Evolutionary conservation across 1,140 invertebrate genomes (phyloP).

Genomic region (Apolygus lucorum): DNA sequence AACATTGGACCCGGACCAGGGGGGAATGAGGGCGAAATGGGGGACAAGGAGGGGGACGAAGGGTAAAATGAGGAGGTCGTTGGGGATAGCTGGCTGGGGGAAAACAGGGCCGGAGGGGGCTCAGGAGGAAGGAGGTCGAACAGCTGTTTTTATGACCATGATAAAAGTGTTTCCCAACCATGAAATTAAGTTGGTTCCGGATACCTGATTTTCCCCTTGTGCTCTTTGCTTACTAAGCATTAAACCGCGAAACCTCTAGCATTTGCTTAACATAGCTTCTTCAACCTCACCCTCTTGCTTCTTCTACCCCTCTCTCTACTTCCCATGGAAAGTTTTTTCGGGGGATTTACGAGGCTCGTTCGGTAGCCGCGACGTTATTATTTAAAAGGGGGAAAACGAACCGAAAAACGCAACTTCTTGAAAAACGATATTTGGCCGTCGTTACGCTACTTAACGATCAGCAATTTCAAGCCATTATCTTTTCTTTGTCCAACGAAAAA

Average conservation of each 20-base stretch:
- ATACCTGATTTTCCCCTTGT: constrained; percentile 6
- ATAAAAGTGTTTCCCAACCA: constrained; percentile 20
- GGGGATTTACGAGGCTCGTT: too few species aligned
- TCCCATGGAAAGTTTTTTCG: too few species aligned
- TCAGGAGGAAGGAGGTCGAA: neutral
- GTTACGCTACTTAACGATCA: too few species aligned
- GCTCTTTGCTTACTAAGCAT: constrained; percentile 9
- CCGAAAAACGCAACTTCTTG: too few species aligned
- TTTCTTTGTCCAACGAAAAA: too few species aligned
- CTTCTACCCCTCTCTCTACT: neutral
- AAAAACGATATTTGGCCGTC: too few species aligned
- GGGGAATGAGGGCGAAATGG: neutral
- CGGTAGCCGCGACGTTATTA: too few species aligned
- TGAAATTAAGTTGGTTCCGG: constrained; percentile 23
- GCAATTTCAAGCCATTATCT: too few species aligned
- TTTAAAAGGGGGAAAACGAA: too few species aligned
- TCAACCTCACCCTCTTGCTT: neutral
- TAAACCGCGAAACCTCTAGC: constrained; percentile 6
- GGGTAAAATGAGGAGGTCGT: neutral
- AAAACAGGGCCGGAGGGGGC: neutral
- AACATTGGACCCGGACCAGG: neutral
- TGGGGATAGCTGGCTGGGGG: neutral
- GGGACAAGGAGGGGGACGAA: neutral
- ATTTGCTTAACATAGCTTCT: constrained; percentile 5
- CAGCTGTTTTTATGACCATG: constrained; percentile 21